Evolutionary conservation across 53 echinoderm and acorn worm genomes (phyloP).

Genomic region (Arbacia lixula): DNA sequence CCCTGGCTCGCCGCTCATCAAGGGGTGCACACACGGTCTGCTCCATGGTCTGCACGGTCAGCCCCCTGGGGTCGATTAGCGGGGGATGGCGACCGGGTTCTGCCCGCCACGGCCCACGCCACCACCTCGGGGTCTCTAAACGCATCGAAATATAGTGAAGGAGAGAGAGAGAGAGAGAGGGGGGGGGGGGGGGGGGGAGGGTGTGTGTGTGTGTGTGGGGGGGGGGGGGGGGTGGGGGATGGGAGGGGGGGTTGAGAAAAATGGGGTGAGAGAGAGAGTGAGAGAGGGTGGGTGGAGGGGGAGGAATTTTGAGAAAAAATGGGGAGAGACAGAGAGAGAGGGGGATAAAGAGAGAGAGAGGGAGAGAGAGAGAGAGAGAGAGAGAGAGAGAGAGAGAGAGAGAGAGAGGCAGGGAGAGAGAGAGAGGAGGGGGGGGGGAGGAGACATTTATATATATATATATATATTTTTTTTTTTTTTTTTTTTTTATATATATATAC

Average conservation of each 20-base stretch:
- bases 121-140: too few species aligned
- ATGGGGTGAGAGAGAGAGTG: not conserved
- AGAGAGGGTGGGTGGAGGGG: not conserved
- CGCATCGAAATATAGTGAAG: not conserved
- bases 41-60: too few species aligned
- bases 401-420: not conserved
- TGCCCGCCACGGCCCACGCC: too few species aligned
- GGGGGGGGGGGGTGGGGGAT: not conserved
- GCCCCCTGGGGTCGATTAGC: not conserved
- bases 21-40: too few species aligned
- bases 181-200: not conserved
- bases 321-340: not conserved
- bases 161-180: not conserved
- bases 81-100: not conserved
- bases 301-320: not conserved
- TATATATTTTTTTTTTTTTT: too few species aligned
- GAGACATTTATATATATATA: too few species aligned
- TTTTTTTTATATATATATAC: too few species aligned
- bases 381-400: constrained; percentile 11
- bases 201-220: not conserved
- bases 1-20: too few species aligned
- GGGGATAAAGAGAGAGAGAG: not conserved
- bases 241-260: too few species aligned
- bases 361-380: not conserved
- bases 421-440: not conserved